These are phyloP conservation scores for Diaprepes abbreviatus DNA, from an alignment of 2,888 invertebrate genomes.

Conservation along the genomic window DNA sequence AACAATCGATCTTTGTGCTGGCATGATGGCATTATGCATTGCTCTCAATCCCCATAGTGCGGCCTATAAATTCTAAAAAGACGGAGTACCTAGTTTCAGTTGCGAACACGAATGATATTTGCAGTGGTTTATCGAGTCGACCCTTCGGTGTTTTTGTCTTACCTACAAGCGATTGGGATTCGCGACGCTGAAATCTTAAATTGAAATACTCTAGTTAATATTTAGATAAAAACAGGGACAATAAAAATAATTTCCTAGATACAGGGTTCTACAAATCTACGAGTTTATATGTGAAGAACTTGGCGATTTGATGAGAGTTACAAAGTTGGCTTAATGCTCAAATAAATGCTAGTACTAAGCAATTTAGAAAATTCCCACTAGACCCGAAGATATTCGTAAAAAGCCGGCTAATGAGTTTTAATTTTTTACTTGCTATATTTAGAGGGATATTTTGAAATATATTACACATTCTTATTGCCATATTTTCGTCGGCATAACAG, in stretches of 20 bases:
- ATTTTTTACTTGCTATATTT: too few relatives aligned
- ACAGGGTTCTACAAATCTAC: too few relatives aligned
- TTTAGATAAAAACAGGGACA: constrained; percentile 2
- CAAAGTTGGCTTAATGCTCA: too few relatives aligned
- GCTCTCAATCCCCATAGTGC: constrained; percentile 36
- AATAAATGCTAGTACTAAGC: too few relatives aligned
- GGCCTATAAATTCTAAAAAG: constrained; percentile 47
- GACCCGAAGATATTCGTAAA: too few relatives aligned
- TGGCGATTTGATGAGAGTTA: too few relatives aligned
- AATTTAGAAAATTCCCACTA: too few relatives aligned
- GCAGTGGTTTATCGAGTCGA: constrained; percentile 32
- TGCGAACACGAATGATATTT: constrained; percentile 45
- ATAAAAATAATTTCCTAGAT: constrained; percentile 7
- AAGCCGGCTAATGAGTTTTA: too few relatives aligned
- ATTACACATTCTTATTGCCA: too few relatives aligned
- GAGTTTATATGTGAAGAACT: too few relatives aligned
- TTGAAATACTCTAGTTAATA: constrained; percentile 16
- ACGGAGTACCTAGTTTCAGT: constrained; percentile 40
- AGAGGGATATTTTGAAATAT: too few relatives aligned
- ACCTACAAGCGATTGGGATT: constrained; percentile 23
- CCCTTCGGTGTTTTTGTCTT: constrained; percentile 33
- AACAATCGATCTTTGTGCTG: constrained; percentile 40
- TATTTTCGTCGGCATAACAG: too few relatives aligned
- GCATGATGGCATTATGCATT: constrained; percentile 40
- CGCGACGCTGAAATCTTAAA: constrained; percentile 22